These are phyloP conservation scores for Merops nubicus DNA, from an alignment of 2,113 vertebrate genomes.

Conservation along the genomic window DNA sequence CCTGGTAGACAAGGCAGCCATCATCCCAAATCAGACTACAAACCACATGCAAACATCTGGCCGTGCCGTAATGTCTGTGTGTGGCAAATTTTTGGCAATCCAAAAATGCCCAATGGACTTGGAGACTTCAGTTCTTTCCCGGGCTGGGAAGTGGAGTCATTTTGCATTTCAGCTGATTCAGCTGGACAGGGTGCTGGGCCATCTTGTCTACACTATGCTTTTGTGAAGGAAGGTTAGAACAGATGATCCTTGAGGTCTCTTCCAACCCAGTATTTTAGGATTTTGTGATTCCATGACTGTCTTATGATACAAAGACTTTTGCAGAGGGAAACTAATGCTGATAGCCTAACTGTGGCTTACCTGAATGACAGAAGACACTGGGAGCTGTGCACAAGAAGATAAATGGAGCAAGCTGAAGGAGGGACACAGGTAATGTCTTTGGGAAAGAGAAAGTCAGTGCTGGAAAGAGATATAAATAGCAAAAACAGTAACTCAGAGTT, in stretches of 20 bases:
- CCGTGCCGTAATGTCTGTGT: neutral
- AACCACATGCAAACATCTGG: rapidly evolving
- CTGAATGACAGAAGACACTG: neutral
- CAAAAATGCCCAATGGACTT: neutral
- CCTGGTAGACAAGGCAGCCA: rapidly evolving
- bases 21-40: neutral
- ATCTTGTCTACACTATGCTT: neutral
- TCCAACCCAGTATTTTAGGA: neutral
- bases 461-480: neutral
- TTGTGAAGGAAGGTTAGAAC: neutral
- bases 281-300: neutral
- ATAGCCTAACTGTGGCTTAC: neutral
- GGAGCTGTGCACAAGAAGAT: neutral
- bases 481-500: neutral
- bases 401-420: neutral
- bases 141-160: neutral
- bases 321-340: neutral
- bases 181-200: neutral
- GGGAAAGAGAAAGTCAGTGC: neutral
- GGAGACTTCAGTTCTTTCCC: neutral
- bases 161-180: neutral
- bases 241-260: neutral
- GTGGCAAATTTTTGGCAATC: rapidly evolving
- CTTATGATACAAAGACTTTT: neutral
- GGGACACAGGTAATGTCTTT: neutral